These are phyloP conservation scores for Perca fluviatilis DNA, from an alignment of 2,113 vertebrate species.

Conservation along the genomic window DNA sequence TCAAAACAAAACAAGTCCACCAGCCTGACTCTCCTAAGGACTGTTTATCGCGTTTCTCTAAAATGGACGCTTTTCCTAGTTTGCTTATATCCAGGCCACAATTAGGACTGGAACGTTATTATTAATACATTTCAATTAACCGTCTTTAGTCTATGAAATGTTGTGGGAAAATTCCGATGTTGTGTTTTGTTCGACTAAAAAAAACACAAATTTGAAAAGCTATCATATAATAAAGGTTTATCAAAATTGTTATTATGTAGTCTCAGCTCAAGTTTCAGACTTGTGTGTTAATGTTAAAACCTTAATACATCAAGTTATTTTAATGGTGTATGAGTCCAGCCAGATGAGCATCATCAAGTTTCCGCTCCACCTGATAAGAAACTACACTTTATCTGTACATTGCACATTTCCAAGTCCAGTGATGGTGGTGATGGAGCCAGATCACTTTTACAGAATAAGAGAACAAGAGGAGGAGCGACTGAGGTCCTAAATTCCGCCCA, in stretches of 20 bases:
- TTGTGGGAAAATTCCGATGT: not conserved
- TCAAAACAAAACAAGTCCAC: conserved; percentile 70
- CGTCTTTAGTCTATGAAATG: not conserved
- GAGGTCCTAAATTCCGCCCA: conserved; percentile 61
- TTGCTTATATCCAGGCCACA: not conserved
- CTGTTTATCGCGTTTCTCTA: conserved; percentile 22
- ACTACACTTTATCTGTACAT: conserved; percentile 10
- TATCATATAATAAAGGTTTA: not conserved
- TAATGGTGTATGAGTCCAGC: not conserved
- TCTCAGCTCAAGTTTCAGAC: not conserved
- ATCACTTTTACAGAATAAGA: conserved; percentile 15
- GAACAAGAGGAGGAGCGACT: not conserved
- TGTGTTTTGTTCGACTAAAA: not conserved
- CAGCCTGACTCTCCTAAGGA: conserved; percentile 24
- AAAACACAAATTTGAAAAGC: not conserved
- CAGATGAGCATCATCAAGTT: not conserved
- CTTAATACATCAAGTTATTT: not conserved
- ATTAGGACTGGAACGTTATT: not conserved
- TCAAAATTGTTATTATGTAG: not conserved
- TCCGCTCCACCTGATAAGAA: not conserved
- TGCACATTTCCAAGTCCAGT: not conserved
- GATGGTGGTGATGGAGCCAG: not conserved
- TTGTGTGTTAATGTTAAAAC: not conserved
- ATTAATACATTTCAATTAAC: not conserved
- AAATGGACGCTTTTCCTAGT: not conserved